Base-by-base conservation (phyloP, 2,888 invertebrate genomes). In the Phengaris alcon region DNA sequence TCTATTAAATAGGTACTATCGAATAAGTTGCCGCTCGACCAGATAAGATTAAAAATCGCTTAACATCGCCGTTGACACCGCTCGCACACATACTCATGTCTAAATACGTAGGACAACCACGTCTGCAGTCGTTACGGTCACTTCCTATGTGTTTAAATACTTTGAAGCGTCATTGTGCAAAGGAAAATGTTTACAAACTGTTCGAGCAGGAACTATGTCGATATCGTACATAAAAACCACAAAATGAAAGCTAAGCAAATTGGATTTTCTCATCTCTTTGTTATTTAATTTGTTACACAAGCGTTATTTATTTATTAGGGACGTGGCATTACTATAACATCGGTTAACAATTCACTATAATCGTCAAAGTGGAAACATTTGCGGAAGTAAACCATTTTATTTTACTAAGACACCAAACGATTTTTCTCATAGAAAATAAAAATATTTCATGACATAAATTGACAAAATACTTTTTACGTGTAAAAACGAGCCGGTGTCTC, bases 261-360 rank as follows among this genome's bases (percentile, higher is more conserved):
- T 54, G 54, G 10, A 9, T 59, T 59, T 59, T 59, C 0, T 22
- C 10, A 8, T 22, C 9, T 10, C 15, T 35, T 10, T 6, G 3
- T 64, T 22, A 44, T 44, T 35, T 7, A 35, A 44, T 13, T 12
- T 13, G 64, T 64, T 64, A 64, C 6, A n/a, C 9, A 44, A 64
- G 64, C 35, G 35, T 64, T 64, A 64, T 64, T 35, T 5, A 44
- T 64, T 10, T 9, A 64, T 64, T 52, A 10, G 64, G 64, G 64
- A 64, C 13, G 35, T 64, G 35, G 64, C 64, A 64, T 64, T 64
- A 64, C 64, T 10, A 64, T 64, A 64, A 64, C 64, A 64, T 64
- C 64, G 64, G 35, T 22, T 59, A 15, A n/a, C 0, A 10, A 22
- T 5, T 22, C 10, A 22, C 22, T 59, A 22, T 7, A 59, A 59